Evolutionary conservation across 2,113 vertebrate species (phyloP), one percentile per base, ranked within the genome.

Genomic region (Hymenochirus boettgeri): DNA sequence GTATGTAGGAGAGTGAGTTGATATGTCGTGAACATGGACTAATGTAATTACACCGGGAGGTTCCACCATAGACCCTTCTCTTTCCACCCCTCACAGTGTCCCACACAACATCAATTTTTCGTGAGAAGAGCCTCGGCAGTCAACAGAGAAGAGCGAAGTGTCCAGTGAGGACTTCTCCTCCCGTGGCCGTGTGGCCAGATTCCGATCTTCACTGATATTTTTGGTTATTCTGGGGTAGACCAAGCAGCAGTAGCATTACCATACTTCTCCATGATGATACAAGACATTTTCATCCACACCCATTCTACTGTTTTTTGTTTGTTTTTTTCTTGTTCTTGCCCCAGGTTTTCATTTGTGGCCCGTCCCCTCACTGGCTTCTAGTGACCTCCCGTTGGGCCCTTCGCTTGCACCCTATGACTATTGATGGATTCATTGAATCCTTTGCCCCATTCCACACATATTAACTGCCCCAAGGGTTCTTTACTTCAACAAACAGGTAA

Each of bases 401-500:
- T 75, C 88, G 93, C 61, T 83, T 95, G 42, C 93, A 96, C 72
- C 93, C 93, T 47, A 96, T 96, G 93, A 90, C 79, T 64, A 94
- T 95, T 0, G 93, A 96, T 0, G 93, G 93, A 3, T 63, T 86
- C 21, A 91, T 96, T 0, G 93, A 96, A 77, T 94, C 93, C 18
- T 96, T 96, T 9, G 90, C 93, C 8, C 89, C 93, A 0, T 96
- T 96, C 73, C 93, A 96, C 76, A 96, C n/a, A 96, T 2, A 82
- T 96, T 77, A 96, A 96, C 82, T 95, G 93, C 45, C 93, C 93
- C 61, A 93, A 90, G 52, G 93, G 93, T 96, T 72, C 88, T 95
- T 11, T 96, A 96, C 79, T 96, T 96, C 82, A 96, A 96, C 78
- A 90, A 93, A 70, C 92, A 94, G 92, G 93, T 94, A 74, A 3